Conservation (phyloP, 92 coral and sea anemone species). For the Epizoanthus ramosus region DNA sequence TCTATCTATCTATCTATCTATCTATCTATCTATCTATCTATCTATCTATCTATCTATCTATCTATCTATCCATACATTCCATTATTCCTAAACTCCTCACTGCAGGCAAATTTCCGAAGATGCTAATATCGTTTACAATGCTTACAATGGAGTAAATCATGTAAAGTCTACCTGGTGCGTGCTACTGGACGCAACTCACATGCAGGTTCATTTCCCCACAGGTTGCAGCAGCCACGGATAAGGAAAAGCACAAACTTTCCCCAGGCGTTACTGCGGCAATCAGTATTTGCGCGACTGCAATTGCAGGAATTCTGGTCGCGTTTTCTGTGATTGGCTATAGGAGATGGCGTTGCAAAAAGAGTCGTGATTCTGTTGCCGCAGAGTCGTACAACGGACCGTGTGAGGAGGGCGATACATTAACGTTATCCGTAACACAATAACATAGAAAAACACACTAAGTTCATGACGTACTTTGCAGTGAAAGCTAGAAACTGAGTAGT, state of each 20-base stretch:
- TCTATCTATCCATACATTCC: too few relatives aligned
- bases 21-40: too few relatives aligned
- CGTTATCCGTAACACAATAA: background rate
- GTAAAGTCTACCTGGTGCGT: too few relatives aligned
- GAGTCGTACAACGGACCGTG: constrained; percentile 43
- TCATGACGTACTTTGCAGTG: too few relatives aligned
- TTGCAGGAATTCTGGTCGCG: constrained; percentile 62
- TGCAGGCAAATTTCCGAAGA: too few relatives aligned
- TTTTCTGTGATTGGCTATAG: constrained; percentile 57
- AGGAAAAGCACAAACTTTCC: constrained; percentile 39
- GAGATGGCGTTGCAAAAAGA: constrained; percentile 34
- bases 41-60: too few relatives aligned
- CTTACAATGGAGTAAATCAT: too few relatives aligned
- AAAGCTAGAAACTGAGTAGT: too few relatives aligned
- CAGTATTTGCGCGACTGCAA: constrained; percentile 60
- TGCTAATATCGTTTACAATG: too few relatives aligned
- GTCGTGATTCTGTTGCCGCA: constrained; percentile 24
- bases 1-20: too few relatives aligned
- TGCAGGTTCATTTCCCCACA: background rate
- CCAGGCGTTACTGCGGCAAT: constrained; percentile 74
- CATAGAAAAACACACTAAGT: too few relatives aligned
- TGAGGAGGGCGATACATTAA: background rate
- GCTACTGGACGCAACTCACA: background rate
- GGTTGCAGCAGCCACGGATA: constrained; percentile 11
- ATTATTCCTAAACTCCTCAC: too few relatives aligned